Conservation (phyloP, 2,797 vertebrate species). For the Chrosomus eos region DNA sequence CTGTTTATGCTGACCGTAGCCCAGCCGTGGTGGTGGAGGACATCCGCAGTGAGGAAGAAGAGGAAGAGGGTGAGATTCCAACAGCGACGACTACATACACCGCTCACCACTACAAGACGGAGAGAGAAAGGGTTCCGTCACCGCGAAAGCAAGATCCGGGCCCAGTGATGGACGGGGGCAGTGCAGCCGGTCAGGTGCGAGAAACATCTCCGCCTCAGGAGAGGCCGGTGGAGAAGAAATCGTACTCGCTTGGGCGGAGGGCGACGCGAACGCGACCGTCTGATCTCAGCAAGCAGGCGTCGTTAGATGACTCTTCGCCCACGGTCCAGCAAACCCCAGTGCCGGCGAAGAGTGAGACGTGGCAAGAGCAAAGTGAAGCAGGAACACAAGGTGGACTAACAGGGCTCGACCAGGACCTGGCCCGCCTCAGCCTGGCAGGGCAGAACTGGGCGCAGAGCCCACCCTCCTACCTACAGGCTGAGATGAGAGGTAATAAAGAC, state of each 20-base stretch:
- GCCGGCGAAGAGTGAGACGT: slow-evolving; percentile 73
- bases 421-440: slow-evolving; percentile 82
- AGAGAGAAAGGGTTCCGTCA: slow-evolving; percentile 57
- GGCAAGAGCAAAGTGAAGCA: slow-evolving; percentile 72
- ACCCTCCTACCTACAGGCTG: slow-evolving; percentile 86
- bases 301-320: slow-evolving; percentile 78
- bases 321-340: slow-evolving; percentile 61
- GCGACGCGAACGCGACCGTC: slow-evolving; percentile 85
- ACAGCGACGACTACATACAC: slow-evolving; percentile 56
- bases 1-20: slow-evolving; percentile 66
- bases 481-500: slow-evolving; percentile 83
- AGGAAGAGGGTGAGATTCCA: slow-evolving; percentile 58
- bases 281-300: slow-evolving; percentile 85
- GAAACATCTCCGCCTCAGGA: slow-evolving; percentile 79
- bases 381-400: slow-evolving; percentile 69
- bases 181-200: slow-evolving; percentile 36
- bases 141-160: slow-evolving; percentile 76
- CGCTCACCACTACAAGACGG: slow-evolving; percentile 61
- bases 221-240: slow-evolving; percentile 91
- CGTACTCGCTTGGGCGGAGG: slow-evolving; percentile 91
- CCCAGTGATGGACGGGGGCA: slow-evolving; percentile 7
- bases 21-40: slow-evolving; percentile 69
- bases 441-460: slow-evolving; percentile 90
- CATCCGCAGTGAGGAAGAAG: slow-evolving; percentile 56
- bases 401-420: slow-evolving; percentile 88